Evolutionary conservation across 2,888 invertebrate genomes (phyloP).

Genomic region (Gortyna flavago): DNA sequence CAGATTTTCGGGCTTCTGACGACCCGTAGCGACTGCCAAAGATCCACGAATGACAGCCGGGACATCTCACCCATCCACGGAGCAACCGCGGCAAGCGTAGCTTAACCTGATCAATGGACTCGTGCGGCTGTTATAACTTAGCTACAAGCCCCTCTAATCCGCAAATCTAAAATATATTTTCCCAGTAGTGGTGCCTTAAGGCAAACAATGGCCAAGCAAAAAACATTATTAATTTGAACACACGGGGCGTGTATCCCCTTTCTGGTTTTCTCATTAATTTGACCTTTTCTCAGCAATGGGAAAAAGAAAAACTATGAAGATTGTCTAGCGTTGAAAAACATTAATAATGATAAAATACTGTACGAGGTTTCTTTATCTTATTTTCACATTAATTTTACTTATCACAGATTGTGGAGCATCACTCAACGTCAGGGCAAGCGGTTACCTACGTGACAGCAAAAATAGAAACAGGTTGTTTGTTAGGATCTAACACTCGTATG

Average conservation of each 20-base stretch:
- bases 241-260: not conserved
- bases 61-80: not conserved
- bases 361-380: not conserved
- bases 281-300: not conserved
- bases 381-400: constrained; percentile 11
- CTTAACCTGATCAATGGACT: not conserved
- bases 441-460: not conserved
- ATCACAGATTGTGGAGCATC: not conserved
- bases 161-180: not conserved
- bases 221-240: not conserved
- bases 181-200: not conserved
- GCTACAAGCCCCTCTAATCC: too few relatives aligned
- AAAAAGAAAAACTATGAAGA: not conserved
- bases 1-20: not conserved
- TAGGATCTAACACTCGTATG: not conserved
- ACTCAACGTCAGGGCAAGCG: not conserved
- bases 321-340: not conserved
- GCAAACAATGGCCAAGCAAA: not conserved
- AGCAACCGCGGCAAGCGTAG: not conserved
- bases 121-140: too few relatives aligned
- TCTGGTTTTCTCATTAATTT: not conserved
- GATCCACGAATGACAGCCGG: not conserved
- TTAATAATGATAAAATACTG: not conserved
- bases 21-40: not conserved
- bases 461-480: constrained; percentile 6